Base-by-base conservation (phyloP, 2,888 invertebrate species). In the Hemistola chrysoprasaria region DNA sequence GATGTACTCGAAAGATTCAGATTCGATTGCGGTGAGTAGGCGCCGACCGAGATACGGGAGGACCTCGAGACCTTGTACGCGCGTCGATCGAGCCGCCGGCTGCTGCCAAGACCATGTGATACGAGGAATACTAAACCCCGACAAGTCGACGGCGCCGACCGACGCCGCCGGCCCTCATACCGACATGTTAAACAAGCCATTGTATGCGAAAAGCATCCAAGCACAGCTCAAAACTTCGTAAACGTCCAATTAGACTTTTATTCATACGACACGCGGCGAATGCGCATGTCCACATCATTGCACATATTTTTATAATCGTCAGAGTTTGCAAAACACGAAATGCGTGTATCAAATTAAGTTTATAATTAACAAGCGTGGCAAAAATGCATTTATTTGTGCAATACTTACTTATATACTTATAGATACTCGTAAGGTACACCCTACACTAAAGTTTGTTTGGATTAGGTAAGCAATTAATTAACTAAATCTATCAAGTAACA, bases 1-100 rank as follows among this genome's bases (percentile, higher is more conserved):
- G 47, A 47, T 38, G n/a, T 60, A 53, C 53, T 49, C 50, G 49
- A 52, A 78, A 62, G 68, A 68, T 59, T 59, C 54, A 59, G 57
- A 64, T 71, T 75, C 42, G 62, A 53, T 56, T 65, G 70, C 50
- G 56, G 50, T 39, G 24, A 29, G 41, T 30, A 44, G 75, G 73
- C 76, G 72, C 74, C 75, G 65, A 59, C 46, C 61, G 51, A 69
- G 82, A 84, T 84, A 83, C 69, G 65, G 60, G 65, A 62, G 80
- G 78, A 78, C 81, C 79, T 82, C 68, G 62, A 74, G 83, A 83
- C 84, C 84, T 85, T 85, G 85, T 71, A 73, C 70, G 54, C 69
- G 77, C 83, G 81, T 71, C 71, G 62, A 42, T 50, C 54, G 62
- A 41, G 59, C 32, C 32, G 24, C 41, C 50, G 50, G 53, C 59